These are phyloP conservation scores for Micronycteris hirsuta DNA, from an alignment of 2,113 vertebrate genomes.

Conservation along the genomic window DNA sequence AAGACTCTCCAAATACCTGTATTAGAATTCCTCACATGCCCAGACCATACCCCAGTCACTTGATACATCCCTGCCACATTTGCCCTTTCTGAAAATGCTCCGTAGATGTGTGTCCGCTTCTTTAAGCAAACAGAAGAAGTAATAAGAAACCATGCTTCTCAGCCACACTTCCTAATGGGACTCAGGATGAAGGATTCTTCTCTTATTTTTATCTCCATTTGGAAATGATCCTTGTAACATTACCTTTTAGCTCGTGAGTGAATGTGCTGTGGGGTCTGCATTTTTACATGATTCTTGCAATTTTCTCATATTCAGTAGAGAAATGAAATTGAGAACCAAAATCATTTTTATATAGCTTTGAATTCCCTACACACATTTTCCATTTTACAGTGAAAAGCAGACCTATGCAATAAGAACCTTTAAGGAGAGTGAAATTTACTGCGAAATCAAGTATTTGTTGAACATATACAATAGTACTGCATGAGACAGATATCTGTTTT, in stretches of 20 bases:
- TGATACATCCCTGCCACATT: not conserved
- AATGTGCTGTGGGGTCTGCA: not conserved
- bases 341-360: slow-evolving; percentile 33
- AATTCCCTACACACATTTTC: slow-evolving; percentile 50
- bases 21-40: not conserved
- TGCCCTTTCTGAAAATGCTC: not conserved
- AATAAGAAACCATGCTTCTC: not conserved
- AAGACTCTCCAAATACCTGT: not conserved
- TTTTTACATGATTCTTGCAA: slow-evolving; percentile 36
- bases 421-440: slow-evolving; percentile 43
- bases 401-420: slow-evolving; percentile 43
- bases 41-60: not conserved
- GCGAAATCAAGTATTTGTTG: slow-evolving; percentile 40
- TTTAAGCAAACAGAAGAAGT: slow-evolving; percentile 3
- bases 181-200: slow-evolving; percentile 21
- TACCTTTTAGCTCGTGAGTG: slow-evolving; percentile 15
- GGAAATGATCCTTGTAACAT: slow-evolving; percentile 27
- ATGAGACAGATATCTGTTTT: not conserved
- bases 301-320: slow-evolving; percentile 37
- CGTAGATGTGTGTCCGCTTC: not conserved
- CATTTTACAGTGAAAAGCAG: slow-evolving; percentile 44
- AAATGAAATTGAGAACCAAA: slow-evolving; percentile 46
- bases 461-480: not conserved
- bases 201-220: slow-evolving; percentile 54
- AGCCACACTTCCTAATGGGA: slow-evolving; percentile 4